Evolutionary conservation across 1,140 invertebrate species (phyloP).

Genomic region (Tetragnatha versicolor): DNA sequence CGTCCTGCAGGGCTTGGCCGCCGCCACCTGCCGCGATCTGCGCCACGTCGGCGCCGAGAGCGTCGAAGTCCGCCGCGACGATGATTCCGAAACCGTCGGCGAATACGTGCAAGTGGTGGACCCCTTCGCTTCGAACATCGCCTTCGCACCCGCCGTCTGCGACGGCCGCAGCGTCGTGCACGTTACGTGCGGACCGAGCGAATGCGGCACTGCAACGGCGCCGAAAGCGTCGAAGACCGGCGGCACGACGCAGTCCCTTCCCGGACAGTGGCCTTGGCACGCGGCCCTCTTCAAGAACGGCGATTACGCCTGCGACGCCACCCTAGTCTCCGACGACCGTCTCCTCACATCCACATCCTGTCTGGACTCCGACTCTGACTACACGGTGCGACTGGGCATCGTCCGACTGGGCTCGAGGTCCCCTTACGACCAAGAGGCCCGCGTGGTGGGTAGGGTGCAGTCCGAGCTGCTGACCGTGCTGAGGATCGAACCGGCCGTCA

Average conservation of each 20-base stretch:
- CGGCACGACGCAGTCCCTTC: too few species aligned
- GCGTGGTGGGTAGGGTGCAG: conserved; percentile 86
- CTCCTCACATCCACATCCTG: conserved; percentile 86
- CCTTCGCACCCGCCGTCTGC: conserved; percentile 41
- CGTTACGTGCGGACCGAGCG: conserved; percentile 47
- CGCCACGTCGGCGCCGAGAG: too few species aligned
- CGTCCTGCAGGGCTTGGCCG: conserved; percentile 42
- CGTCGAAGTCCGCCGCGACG: too few species aligned
- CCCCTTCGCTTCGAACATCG: conserved; percentile 45
- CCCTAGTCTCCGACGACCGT: conserved; percentile 80
- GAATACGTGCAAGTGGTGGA: conserved; percentile 48
- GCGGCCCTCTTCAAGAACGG: conserved; percentile 81
- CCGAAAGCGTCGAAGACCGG: too few species aligned
- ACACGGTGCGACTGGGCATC: conserved; percentile 73
- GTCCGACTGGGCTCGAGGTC: conserved; percentile 71
- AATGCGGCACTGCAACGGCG: too few species aligned
- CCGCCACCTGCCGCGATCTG: conserved; percentile 38
- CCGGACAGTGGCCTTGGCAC: conserved; percentile 85
- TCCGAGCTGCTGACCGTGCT: conserved; percentile 83
- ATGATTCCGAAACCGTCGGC: conserved; percentile 25
- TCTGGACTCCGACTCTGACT: conserved; percentile 68
- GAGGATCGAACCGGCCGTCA: conserved; percentile 71
- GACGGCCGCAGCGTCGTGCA: conserved; percentile 50
- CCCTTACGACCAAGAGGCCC: conserved; percentile 85
- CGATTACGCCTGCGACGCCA: conserved; percentile 86